Evolutionary conservation across 2,888 invertebrate species (phyloP).

Genomic region (Epirrita christyi): DNA sequence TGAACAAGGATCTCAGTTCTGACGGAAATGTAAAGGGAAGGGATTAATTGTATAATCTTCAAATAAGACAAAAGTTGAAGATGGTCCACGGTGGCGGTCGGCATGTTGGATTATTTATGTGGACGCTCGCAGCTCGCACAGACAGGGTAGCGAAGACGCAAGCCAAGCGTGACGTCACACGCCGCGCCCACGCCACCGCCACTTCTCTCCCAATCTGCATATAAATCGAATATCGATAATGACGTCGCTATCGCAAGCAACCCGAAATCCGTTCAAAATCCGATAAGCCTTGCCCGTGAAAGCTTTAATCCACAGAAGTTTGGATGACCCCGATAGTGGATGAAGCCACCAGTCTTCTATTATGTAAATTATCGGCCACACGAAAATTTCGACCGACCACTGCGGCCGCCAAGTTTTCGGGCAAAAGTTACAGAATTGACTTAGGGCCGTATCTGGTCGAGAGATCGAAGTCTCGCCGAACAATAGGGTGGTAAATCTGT

Average conservation of each 20-base stretch:
- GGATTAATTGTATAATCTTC: conserved; percentile 71
- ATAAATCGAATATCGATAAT: conserved; percentile 85
- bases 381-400: conserved; percentile 76
- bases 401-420: conserved; percentile 74
- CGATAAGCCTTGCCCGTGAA: conserved; percentile 80
- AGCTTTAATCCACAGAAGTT: conserved; percentile 81
- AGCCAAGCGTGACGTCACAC: conserved; percentile 59
- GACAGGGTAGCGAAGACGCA: conserved; percentile 42
- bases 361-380: conserved; percentile 83
- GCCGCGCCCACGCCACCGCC: conserved; percentile 52
- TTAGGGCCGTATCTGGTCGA: conserved; percentile 64
- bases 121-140: conserved; percentile 36
- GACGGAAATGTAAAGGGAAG: conserved; percentile 65
- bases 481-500: conserved; percentile 48
- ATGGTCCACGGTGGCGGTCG: conserved; percentile 46
- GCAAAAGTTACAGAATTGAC: conserved; percentile 76
- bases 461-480: conserved; percentile 57
- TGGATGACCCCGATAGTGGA: conserved; percentile 80
- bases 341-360: conserved; percentile 81
- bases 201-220: conserved; percentile 81
- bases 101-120: conserved; percentile 63
- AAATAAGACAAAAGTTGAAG: conserved; percentile 66
- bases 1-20: conserved; percentile 70
- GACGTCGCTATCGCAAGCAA: conserved; percentile 79
- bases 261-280: conserved; percentile 81